These are phyloP conservation scores for Pseudocheirus occidentalis DNA, from an alignment of 2,797 vertebrate genomes.

Conservation along the genomic window DNA sequence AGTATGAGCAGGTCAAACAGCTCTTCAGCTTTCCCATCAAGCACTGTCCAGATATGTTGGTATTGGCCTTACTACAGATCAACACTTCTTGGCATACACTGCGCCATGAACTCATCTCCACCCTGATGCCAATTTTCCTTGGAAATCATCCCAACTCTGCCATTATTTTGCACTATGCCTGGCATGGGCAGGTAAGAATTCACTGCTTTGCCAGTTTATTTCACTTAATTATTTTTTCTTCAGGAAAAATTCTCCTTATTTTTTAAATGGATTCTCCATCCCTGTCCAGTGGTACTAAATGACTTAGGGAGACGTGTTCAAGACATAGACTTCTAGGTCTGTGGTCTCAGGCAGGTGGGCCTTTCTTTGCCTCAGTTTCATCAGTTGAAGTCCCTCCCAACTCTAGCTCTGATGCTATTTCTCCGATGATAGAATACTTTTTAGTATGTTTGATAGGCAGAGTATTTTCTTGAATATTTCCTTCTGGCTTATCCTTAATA, in stretches of 20 bases:
- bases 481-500: not conserved
- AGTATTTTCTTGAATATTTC: not conserved
- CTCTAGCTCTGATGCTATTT: not conserved
- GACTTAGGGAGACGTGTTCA: not conserved
- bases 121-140: constrained; percentile 98
- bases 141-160: constrained; percentile 99
- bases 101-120: constrained; percentile 99
- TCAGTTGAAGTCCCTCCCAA: not conserved
- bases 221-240: not conserved
- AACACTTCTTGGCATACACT: constrained; percentile 99
- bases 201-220: not conserved
- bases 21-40: constrained; percentile 99
- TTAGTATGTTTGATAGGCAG: not conserved
- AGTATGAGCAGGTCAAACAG: constrained; percentile 99
- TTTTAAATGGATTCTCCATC: not conserved
- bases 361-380: not conserved
- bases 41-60: constrained; percentile 99
- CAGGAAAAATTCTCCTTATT: not conserved
- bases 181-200: constrained; percentile 96
- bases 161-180: constrained; percentile 99
- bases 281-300: not conserved
- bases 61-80: constrained; percentile 97
- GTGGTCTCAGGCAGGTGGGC: no score
- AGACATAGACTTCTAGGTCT: not conserved
- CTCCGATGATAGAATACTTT: not conserved